phyloP scores from a whole-genome alignment of 30 jellyfish, hydroid and myxozoan species.

The Pelagia noctiluca region DNA sequence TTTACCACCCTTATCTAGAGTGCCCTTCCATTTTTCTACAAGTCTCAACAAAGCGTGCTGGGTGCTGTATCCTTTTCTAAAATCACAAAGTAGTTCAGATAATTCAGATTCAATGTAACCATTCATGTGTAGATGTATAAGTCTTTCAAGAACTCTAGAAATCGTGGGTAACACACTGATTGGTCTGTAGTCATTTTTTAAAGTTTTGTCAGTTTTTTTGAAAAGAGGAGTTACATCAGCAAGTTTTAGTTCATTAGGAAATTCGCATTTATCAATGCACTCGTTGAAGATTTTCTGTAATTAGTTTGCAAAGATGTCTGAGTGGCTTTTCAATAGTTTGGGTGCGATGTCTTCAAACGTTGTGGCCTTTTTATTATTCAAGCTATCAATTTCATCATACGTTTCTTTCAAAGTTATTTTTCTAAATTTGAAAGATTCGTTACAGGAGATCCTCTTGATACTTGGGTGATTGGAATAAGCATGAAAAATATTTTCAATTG shows the following conservation, averaged over 20 bases:
- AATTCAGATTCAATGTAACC: not conserved
- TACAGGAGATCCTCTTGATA: slow-evolving; percentile 5
- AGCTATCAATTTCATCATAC: not conserved
- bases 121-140: not conserved
- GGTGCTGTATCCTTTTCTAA: slow-evolving; percentile 9
- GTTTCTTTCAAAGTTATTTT: slow-evolving; percentile 10
- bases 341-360: slow-evolving; percentile 12
- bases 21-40: slow-evolving; percentile 1
- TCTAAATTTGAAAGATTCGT: slow-evolving; percentile 2
- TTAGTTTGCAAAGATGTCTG: slow-evolving; percentile 1
- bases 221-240: slow-evolving; percentile 1
- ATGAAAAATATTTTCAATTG: slow-evolving; percentile 7
- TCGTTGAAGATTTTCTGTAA: not conserved
- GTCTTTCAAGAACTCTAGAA: not conserved
- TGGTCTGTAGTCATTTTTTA: not conserved
- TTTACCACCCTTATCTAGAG: slow-evolving; percentile 2
- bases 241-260: not conserved
- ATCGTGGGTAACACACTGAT: slow-evolving; percentile 2
- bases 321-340: not conserved
- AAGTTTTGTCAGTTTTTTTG: not conserved
- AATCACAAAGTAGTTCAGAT: not conserved
- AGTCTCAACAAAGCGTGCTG: not conserved
- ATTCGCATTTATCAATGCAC: not conserved
- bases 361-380: slow-evolving; percentile 16
- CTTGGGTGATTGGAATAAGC: slow-evolving; percentile 4